Evolutionary conservation across 2,888 invertebrate genomes (phyloP), one percentile per base, ranked within the genome.

Genomic region (Globia sparganii): DNA sequence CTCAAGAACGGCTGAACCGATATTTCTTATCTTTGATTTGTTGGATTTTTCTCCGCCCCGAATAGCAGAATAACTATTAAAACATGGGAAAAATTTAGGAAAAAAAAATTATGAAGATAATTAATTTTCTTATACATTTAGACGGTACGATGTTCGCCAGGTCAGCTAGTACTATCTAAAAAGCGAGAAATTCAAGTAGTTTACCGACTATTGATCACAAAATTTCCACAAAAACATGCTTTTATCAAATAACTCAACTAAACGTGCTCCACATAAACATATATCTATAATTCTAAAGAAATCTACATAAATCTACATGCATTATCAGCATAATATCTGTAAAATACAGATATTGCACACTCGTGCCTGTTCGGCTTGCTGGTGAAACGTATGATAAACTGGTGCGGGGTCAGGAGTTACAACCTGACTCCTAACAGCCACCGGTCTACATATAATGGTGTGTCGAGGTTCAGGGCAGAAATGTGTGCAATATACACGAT

Each of bases 321-420:
- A 84, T 79, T 78, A 84, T 79, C 72, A 67, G 40, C 53, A 66
- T 74, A 75, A 78, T 84, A 79, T 72, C 62, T 64, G 15, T 75
- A 66, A 79, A 86, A 68, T 77, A 77, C 72, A 64, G 78, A 71
- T 83, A 73, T 86, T 83, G 82, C 83, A 83, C 73, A 86, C 56
- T 86, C 84, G 83, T 77, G 83, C 72, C 40, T 58, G 59, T 68
- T 58, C 31, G 49, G 69, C 68, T 68, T 34, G 62, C 18, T 87
- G 84, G 77, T 73, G 88, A 86, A 86, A 88, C 62, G 25, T 77
- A 78, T 88, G 86, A 88, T 86, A 59, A 77, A 86, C 74, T 69
- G 66, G 49, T 40, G 28, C 1, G 62, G 46, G 88, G 88, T 88
- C 84, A 80, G 70, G 43, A 80, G 86, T 80, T 80, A 79, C 75